Conservation (phyloP, 2,888 invertebrate genomes). For the Diaprepes abbreviatus region DNA sequence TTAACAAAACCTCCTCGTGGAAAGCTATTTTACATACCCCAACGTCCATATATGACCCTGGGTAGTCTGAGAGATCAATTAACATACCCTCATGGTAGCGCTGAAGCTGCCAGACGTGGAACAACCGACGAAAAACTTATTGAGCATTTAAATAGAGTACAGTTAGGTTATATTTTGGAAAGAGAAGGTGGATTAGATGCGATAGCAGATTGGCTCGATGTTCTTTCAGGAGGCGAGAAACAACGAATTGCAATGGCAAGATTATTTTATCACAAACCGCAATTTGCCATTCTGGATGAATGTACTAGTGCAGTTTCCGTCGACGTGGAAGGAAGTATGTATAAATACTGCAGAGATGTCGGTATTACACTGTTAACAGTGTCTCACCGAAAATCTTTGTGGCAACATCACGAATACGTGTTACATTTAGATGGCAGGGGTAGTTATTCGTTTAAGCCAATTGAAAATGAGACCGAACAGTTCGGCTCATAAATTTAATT, state of each 20-base stretch:
- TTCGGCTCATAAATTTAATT: conserved; percentile 81
- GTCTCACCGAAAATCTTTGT: conserved; percentile 96
- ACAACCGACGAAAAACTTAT: conserved; percentile 84
- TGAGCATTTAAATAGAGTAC: conserved; percentile 84
- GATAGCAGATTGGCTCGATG: conserved; percentile 98
- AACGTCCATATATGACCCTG: conserved; percentile 97
- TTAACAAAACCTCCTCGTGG: conserved; percentile 95
- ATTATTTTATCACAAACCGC: conserved; percentile 96
- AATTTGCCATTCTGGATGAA: conserved; percentile 98
- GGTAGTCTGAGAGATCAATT: conserved; percentile 92
- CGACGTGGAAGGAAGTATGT: conserved; percentile 98
- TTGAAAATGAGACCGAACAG: conserved; percentile 88
- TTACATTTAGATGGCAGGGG: conserved; percentile 97
- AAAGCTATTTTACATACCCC: conserved; percentile 97
- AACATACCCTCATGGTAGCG: conserved; percentile 93
- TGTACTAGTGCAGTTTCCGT: conserved; percentile 99
- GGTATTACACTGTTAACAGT: conserved; percentile 97
- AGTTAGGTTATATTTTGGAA: conserved; percentile 85
- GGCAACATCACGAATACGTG: conserved; percentile 97
- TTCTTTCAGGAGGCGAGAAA: conserved; percentile 97
- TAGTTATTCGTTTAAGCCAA: conserved; percentile 86
- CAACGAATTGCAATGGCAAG: conserved; percentile 99
- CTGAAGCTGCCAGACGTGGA: conserved; percentile 85
- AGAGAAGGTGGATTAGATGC: conserved; percentile 92
- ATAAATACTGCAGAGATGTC: conserved; percentile 89